Evolutionary conservation across 2,888 invertebrate species (phyloP), one percentile per base, ranked within the genome.

Genomic region (Synergus itoensis): DNA sequence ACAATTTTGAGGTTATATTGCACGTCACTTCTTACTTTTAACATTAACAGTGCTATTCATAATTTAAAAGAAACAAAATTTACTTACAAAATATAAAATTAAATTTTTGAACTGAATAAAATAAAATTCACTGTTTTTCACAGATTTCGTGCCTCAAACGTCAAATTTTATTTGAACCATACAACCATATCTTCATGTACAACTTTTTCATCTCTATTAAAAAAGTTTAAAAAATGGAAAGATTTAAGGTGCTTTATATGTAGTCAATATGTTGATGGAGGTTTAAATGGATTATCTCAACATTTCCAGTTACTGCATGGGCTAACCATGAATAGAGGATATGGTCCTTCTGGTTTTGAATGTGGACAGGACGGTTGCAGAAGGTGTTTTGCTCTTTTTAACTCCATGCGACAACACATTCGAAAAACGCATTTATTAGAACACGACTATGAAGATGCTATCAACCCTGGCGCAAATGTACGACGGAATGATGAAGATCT

Each of bases 321-420:
- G 16, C 40, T 82, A 11, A 79, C 67, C 0, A 11, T 79, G 36
- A 77, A 28, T 53, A 73, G 65, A 21, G 78, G 77, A 14, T 57
- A 79, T 41, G 60, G 43, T 11, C 28, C 12, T 12, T 76, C 64
- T 40, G 79, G 63, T 75, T 80, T 82, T 69, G 43, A 79, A 41
- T 82, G 82, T 48, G 79, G 75, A 18, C 80, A 82, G 64, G 53
- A 75, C 36, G 36, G 36, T 36, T 36, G 4, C 5, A 36, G 36
- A 36, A 36, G 36, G 36, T 5, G 36, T 36, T 36, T 36, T 36
- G 36, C 18, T 4, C 60, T 76, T 60, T 80, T 82, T 63, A 77
- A 79, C 41, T 63, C 79, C 67, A 63, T 80, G 12, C 36, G 80
- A 43, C 77, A 63, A 48, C 80, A 82, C 67, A 79, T 82, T 62